Percentiles rank a stretch among this genome's conserved stretches.
phyloP scores from a whole-genome alignment of 2,888 invertebrate species.

The Microchrysa polita region DNA sequence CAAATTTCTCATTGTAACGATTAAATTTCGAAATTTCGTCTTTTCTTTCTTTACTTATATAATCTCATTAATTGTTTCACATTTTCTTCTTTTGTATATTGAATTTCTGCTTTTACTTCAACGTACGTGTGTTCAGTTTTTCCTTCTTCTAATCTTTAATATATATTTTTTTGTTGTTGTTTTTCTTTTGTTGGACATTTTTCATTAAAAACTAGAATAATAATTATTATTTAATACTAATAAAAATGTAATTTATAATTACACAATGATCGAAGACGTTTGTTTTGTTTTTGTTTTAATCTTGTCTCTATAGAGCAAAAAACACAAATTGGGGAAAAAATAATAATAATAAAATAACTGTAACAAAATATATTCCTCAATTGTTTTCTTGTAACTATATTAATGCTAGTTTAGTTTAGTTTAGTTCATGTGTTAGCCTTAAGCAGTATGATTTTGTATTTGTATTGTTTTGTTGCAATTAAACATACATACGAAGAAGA shows the following conservation, averaged over 20 bases:
- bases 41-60: slow-evolving; percentile 6
- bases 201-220: background rate
- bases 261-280: slow-evolving; percentile 45
- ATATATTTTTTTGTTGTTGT: slow-evolving; percentile 3
- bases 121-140: slow-evolving; percentile 16
- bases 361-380: slow-evolving; percentile 19
- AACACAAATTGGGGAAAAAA: background rate
- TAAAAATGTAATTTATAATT: slow-evolving; percentile 44
- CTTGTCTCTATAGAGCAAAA: too few species aligned
- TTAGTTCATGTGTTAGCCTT: slow-evolving; percentile 1
- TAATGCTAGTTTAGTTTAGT: background rate
- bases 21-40: slow-evolving; percentile 14
- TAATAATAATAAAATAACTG: slow-evolving; percentile 4
- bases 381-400: slow-evolving; percentile 1
- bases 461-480: background rate
- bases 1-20: slow-evolving; percentile 20
- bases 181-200: slow-evolving; percentile 7
- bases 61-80: slow-evolving; percentile 9
- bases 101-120: background rate
- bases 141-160: slow-evolving; percentile 15
- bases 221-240: slow-evolving; percentile 35
- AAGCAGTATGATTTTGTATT: background rate
- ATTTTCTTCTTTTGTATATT: slow-evolving; percentile 22
- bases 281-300: background rate
- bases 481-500: background rate